phyloP scores from a whole-genome alignment of 2,113 vertebrate genomes.

The Stigmatopora nigra region DNA sequence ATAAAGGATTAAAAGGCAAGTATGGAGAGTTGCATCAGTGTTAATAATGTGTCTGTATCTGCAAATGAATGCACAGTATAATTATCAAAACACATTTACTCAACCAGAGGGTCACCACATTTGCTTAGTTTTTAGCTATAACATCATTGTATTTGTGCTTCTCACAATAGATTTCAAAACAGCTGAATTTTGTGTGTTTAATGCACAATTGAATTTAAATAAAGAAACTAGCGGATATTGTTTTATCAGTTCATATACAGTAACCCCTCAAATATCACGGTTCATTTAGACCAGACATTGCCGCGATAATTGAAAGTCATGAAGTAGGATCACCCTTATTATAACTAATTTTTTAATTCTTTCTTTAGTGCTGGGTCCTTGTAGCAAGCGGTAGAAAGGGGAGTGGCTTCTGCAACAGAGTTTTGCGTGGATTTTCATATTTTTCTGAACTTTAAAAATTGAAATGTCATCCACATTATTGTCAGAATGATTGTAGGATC shows the following conservation, averaged over 20 bases:
- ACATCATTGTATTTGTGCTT: background rate
- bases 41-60: constrained; percentile 1
- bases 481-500: constrained; percentile 14
- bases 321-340: too few species aligned
- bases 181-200: background rate
- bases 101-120: background rate
- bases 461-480: constrained; percentile 22
- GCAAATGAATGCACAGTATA: background rate
- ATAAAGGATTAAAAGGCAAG: constrained; percentile 25
- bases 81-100: background rate
- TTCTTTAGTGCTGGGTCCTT: too few species aligned
- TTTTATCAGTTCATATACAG: background rate
- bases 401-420: too few species aligned
- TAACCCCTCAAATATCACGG: too few species aligned
- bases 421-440: too few species aligned
- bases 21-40: background rate
- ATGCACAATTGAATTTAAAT: background rate
- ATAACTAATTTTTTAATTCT: background rate
- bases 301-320: background rate
- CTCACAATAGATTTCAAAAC: background rate
- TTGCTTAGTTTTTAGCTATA: background rate
- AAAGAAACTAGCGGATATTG: background rate
- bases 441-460: background rate
- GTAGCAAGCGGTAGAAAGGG: too few species aligned
- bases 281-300: too few species aligned